Evolutionary conservation across 2,113 vertebrate genomes (phyloP), one percentile per base, ranked within the genome.

Genomic region (Merops nubicus): DNA sequence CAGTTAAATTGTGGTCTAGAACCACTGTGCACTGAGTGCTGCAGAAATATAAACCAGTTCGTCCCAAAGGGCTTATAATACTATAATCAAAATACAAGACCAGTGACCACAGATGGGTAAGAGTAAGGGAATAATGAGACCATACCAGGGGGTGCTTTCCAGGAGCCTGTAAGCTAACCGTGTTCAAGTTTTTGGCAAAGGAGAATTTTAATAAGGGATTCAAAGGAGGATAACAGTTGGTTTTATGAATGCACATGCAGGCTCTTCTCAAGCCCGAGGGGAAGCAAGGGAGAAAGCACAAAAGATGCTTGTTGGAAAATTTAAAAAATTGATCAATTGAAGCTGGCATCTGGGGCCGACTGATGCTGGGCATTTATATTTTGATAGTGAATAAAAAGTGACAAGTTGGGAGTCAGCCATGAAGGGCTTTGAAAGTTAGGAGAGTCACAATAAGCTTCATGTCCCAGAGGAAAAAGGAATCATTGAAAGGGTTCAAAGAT

Each of bases 301-400:
- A 96, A 97, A 96, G 96, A 92, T 97, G 91, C 90, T 95, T 96
- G 96, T 97, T 96, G 95, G 96, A 88, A 96, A 96, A 95, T 95
- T 70, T 94, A 95, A 97, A 95, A 97, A 96, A 96, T 95, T 96
- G 96, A 96, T 97, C 96, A 96, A 94, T 96, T 96, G 96, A 92
- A 94, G 89, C 82, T 97, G 95, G 96, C 95, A 95, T 96, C 95
- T 94, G 93, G 90, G 75, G 60, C 93, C 0, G 90, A 96, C 90
- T 96, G 96, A 96, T 96, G 92, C 95, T 94, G 90, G 88, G 96
- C 87, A 96, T 94, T 96, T 96, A 90, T 95, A 91, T 96, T 96
- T 96, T 96, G 96, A 94, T 96, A 94, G 88, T n/a, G 88, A 97
- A 96, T 96, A 94, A 96, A 94, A 96, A 95, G 90, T 95, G 96